These are phyloP conservation scores for Rosalia funebris DNA, from an alignment of 2,888 invertebrate genomes.

Conservation along the genomic window DNA sequence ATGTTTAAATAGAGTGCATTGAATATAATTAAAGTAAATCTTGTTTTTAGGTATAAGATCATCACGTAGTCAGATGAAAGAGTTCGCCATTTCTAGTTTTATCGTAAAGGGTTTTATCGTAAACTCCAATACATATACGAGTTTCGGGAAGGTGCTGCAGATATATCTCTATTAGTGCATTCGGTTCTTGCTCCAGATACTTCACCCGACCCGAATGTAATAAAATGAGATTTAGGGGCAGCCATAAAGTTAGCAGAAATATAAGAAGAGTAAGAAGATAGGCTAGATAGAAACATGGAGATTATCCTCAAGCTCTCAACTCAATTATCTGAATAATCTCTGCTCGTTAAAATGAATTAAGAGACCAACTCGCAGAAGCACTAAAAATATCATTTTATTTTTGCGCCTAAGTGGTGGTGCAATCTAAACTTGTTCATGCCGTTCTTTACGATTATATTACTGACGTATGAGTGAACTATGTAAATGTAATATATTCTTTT, in stretches of 20 bases:
- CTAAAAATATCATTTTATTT: slow-evolving; percentile 18
- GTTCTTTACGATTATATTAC: background rate
- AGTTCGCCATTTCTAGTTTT: too few species aligned
- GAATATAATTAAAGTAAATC: too few species aligned
- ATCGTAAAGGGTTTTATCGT: too few species aligned
- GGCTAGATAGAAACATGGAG: slow-evolving; percentile 1
- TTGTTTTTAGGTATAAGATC: too few species aligned
- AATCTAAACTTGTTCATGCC: background rate
- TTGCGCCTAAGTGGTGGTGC: slow-evolving; percentile 7
- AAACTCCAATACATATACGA: too few species aligned
- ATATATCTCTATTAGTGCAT: too few species aligned
- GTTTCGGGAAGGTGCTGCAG: too few species aligned
- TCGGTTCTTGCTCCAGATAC: too few species aligned
- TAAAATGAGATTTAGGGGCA: slow-evolving; percentile 2
- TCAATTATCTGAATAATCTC: slow-evolving; percentile 21
- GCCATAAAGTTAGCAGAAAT: slow-evolving; percentile 4
- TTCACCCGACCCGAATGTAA: background rate
- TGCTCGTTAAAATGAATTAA: slow-evolving; percentile 17
- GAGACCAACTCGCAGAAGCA: slow-evolving; percentile 9
- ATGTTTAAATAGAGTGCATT: too few species aligned
- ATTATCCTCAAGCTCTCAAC: slow-evolving; percentile 18
- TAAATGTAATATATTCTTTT: too few species aligned
- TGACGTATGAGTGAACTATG: too few species aligned
- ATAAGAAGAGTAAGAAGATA: slow-evolving; percentile 4
- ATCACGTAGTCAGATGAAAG: too few species aligned